A percentile compares a stretch with the other conserved stretches of the same genome.
phyloP scores from a whole-genome alignment of 2,797 vertebrate species.

The Phyllotis vaccarum region DNA sequence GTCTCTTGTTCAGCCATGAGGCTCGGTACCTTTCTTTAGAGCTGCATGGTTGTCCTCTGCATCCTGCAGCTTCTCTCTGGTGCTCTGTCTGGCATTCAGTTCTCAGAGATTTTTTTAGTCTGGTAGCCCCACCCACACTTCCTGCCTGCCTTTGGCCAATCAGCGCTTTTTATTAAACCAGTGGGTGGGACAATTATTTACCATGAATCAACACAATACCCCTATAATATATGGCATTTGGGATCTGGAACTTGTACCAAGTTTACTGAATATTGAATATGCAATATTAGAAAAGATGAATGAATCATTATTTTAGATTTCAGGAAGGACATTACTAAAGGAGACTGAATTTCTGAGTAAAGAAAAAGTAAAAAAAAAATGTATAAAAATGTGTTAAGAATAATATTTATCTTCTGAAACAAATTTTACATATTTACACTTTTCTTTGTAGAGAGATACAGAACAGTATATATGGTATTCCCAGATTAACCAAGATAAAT shows the following conservation, averaged over 20 bases:
- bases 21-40: no score
- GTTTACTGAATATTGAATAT: background rate
- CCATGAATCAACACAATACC: no score
- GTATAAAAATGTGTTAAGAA: background rate
- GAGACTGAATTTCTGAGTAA: background rate
- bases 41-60: no score
- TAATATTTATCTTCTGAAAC: conserved; percentile 27
- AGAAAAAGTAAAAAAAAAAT: background rate
- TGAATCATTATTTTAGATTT: conserved; percentile 6
- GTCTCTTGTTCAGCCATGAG: no score
- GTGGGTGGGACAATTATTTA: no score
- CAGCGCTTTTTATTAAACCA: no score
- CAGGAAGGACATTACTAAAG: background rate
- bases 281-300: background rate
- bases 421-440: conserved; percentile 8
- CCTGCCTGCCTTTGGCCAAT: no score
- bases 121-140: no score
- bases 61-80: no score
- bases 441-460: background rate
- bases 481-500: background rate
- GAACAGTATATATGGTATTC: background rate
- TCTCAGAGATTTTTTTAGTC: no score
- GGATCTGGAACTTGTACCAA: background rate
- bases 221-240: background rate
- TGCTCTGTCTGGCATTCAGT: no score